Conservation (phyloP, 2,113 vertebrate genomes). For the Indicator indicator region DNA sequence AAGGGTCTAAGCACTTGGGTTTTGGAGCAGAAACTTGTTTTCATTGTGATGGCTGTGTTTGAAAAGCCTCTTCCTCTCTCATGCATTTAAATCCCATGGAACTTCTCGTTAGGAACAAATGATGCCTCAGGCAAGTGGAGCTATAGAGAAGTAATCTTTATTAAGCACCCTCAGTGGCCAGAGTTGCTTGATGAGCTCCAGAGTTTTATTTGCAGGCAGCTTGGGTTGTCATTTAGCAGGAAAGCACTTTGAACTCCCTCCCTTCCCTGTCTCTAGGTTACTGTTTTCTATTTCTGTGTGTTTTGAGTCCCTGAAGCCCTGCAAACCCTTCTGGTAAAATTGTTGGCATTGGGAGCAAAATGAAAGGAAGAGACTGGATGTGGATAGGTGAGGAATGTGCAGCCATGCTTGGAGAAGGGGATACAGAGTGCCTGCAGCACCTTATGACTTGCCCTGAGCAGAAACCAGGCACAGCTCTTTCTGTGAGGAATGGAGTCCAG, state of each 20-base stretch:
- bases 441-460: neutral
- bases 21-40: slow-evolving; percentile 1
- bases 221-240: neutral
- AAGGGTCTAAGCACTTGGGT: neutral
- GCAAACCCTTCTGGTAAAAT: neutral
- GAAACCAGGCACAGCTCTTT: neutral
- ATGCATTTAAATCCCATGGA: slow-evolving; percentile 33
- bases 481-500: neutral
- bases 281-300: neutral
- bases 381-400: neutral
- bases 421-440: neutral
- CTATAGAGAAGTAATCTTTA: slow-evolving; percentile 52
- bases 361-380: neutral
- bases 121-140: slow-evolving; percentile 49
- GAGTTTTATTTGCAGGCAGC: slow-evolving; percentile 47
- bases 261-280: neutral
- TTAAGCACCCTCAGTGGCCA: slow-evolving; percentile 49
- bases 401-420: neutral
- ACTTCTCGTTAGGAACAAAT: slow-evolving; percentile 56
- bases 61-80: neutral
- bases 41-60: neutral
- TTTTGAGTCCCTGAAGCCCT: neutral
- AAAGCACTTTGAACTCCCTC: slow-evolving; percentile 16
- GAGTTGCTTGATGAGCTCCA: slow-evolving; percentile 43
- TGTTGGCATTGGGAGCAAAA: neutral